A percentile compares a stretch with the other conserved stretches of the same genome.
Conservation (phyloP, 2,888 invertebrate species). For the Eupithecia subumbrata region DNA sequence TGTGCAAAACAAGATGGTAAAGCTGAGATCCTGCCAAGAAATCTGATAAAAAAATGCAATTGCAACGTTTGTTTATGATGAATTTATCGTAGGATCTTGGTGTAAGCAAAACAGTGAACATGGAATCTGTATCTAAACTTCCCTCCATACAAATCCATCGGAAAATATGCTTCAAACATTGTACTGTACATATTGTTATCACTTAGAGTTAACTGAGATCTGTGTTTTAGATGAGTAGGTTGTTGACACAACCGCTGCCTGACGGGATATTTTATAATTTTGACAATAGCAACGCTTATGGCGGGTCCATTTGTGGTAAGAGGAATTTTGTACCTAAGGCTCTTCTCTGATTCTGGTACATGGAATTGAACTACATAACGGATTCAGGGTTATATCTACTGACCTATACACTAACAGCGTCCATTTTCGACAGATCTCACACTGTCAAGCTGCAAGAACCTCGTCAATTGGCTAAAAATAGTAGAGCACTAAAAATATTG, state of each 20-base stretch:
- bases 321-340: constrained; percentile 28
- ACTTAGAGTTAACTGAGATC: constrained; percentile 74
- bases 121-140: constrained; percentile 7
- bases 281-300: constrained; percentile 62
- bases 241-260: constrained; percentile 54
- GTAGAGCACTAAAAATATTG: not conserved
- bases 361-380: not conserved
- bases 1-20: not conserved
- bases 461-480: not conserved
- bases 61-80: not conserved
- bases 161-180: constrained; percentile 42
- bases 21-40: not conserved
- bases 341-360: constrained; percentile 31
- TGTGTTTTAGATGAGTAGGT: constrained; percentile 68
- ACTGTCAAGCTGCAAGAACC: not conserved
- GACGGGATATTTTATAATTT: constrained; percentile 56
- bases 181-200: constrained; percentile 70
- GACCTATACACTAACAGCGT: too few relatives aligned
- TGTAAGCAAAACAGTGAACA: not conserved
- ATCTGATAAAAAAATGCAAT: not conserved
- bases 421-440: not conserved
- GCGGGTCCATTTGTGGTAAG: constrained; percentile 58
- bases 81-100: not conserved
- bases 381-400: not conserved
- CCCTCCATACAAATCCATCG: constrained; percentile 19